Percentiles rank a stretch among this genome's conserved stretches.
These are phyloP conservation scores for Sebastes goodei DNA, from an alignment of 2,797 vertebrate species.

Conservation along the genomic window DNA sequence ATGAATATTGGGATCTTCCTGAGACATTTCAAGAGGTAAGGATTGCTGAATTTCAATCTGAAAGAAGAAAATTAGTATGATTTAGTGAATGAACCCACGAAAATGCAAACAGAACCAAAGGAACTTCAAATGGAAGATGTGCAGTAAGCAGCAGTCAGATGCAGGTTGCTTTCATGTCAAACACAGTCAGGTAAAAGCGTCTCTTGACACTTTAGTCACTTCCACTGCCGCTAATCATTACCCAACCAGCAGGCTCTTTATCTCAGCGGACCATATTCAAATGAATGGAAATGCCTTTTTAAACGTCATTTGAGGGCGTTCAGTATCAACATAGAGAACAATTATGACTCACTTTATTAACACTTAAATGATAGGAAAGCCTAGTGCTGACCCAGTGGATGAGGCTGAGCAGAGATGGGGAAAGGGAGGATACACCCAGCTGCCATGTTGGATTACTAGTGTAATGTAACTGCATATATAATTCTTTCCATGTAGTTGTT, in stretches of 20 bases:
- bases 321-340: neutral
- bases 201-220: neutral
- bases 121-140: neutral
- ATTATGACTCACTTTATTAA: neutral
- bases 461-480: neutral
- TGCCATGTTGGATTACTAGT: neutral
- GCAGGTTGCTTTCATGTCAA: neutral
- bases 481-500: neutral
- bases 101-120: neutral
- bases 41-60: neutral
- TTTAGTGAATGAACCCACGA: neutral
- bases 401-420: neutral
- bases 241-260: slow-evolving; percentile 15
- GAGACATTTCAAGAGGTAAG: slow-evolving; percentile 88
- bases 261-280: slow-evolving; percentile 49
- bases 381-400: neutral
- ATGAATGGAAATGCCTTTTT: slow-evolving; percentile 49
- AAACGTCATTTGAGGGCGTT: neutral
- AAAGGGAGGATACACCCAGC: neutral
- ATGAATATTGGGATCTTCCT: slow-evolving; percentile 89
- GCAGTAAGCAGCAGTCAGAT: neutral
- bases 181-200: neutral
- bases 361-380: neutral
- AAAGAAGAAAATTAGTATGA: neutral
- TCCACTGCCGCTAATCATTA: slow-evolving; percentile 15